Conservation (phyloP, 2,113 vertebrate species). For the Vicugna pacos region DNA sequence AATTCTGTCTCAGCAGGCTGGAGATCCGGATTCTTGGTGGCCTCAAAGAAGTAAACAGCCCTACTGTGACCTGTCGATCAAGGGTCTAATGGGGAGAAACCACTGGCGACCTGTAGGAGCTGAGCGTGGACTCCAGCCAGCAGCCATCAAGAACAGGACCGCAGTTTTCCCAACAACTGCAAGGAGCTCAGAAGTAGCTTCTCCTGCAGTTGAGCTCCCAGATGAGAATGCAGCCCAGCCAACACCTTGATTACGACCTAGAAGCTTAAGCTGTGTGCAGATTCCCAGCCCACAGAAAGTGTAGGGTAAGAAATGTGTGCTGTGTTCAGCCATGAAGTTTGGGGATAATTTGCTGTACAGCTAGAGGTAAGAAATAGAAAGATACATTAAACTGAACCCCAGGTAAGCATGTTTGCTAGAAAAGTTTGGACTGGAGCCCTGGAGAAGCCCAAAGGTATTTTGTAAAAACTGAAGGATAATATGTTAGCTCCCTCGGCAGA, state of each 20-base stretch:
- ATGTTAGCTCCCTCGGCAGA: neutral
- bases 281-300: neutral
- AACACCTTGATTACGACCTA: neutral
- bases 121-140: neutral
- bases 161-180: fast-evolving
- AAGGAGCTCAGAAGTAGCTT: fast-evolving
- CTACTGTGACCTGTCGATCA: neutral
- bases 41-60: neutral
- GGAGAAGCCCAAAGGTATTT: neutral
- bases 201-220: fast-evolving
- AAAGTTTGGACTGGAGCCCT: neutral
- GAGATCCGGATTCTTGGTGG: neutral
- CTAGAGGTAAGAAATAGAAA: neutral
- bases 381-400: neutral
- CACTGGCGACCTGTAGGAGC: neutral
- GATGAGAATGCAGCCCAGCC: neutral
- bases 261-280: too few species aligned
- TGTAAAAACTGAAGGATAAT: neutral
- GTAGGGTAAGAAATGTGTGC: too few species aligned
- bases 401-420: neutral
- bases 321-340: neutral
- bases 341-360: neutral
- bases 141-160: fast-evolving
- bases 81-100: fast-evolving
- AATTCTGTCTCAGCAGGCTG: neutral